phyloP scores from a whole-genome alignment of 2,888 invertebrate genomes.

The Gibbula magus region DNA sequence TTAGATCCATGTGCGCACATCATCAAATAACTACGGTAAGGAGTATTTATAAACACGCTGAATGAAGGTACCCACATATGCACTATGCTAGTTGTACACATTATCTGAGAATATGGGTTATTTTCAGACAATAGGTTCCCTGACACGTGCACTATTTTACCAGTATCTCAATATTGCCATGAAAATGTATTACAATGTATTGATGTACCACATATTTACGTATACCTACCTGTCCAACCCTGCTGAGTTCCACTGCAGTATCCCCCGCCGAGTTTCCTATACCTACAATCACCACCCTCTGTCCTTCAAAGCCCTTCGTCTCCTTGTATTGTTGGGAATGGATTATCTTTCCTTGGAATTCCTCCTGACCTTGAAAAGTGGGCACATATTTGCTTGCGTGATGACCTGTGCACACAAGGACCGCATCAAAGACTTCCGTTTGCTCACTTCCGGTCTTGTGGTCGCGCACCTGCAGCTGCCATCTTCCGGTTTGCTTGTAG shows the following conservation, averaged over 20 bases:
- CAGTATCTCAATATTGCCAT: too few relatives aligned
- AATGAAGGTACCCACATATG: too few relatives aligned
- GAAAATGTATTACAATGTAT: too few relatives aligned
- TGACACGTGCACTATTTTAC: too few relatives aligned
- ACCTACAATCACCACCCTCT: conserved; percentile 76
- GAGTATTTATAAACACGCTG: too few relatives aligned
- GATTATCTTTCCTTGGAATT: conserved; percentile 63
- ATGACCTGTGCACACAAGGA: conserved; percentile 69
- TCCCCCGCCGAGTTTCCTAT: conserved; percentile 77
- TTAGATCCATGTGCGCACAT: too few relatives aligned
- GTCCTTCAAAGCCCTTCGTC: conserved; percentile 61
- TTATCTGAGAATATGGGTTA: too few relatives aligned
- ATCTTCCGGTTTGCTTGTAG: conserved; percentile 61
- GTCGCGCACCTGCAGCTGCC: conserved; percentile 60
- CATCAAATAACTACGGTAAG: too few relatives aligned
- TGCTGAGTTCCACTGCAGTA: conserved; percentile 75
- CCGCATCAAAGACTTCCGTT: conserved; percentile 56
- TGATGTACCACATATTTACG: too few relatives aligned
- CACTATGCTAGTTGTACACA: too few relatives aligned
- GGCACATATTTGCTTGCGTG: conserved; percentile 59
- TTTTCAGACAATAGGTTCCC: too few relatives aligned
- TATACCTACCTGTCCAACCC: conserved; percentile 38
- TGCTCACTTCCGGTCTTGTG: conserved; percentile 47
- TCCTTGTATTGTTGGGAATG: conserved; percentile 69
- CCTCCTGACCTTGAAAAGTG: conserved; percentile 52